A percentile compares a stretch with the other conserved stretches of the same genome.
These are phyloP conservation scores for Carcinoscorpius rotundicauda DNA, from an alignment of 1,140 invertebrate species.

Conservation along the genomic window DNA sequence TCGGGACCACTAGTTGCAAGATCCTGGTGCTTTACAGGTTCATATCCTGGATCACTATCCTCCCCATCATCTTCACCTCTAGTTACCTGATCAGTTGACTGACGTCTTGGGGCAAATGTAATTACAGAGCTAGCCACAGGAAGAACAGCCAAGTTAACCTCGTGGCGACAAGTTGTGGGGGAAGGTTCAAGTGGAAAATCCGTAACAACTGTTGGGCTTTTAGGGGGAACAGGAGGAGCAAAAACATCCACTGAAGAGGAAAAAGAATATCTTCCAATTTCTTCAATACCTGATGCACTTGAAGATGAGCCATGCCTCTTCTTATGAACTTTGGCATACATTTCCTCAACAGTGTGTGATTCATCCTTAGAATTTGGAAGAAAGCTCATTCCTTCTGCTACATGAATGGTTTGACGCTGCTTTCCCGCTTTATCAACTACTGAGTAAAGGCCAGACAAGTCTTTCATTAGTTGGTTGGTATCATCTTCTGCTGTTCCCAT, in stretches of 20 bases:
- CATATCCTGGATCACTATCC: conserved; percentile 1
- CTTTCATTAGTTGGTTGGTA: too few species aligned
- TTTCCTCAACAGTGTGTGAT: conserved; percentile 53
- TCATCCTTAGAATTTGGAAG: too few species aligned
- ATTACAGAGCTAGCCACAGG: neutral
- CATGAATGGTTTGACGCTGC: conserved; percentile 20
- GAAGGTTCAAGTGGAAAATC: conserved; percentile 11
- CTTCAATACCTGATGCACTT: conserved; percentile 6
- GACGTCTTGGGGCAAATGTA: too few species aligned
- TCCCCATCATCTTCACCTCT: too few species aligned
- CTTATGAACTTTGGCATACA: conserved; percentile 64
- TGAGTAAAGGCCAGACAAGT: conserved; percentile 11
- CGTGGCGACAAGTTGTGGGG: conserved; percentile 9
- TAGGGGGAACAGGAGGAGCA: conserved; percentile 15
- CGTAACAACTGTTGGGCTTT: conserved; percentile 11
- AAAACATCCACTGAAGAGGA: conserved; percentile 13
- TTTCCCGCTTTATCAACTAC: conserved; percentile 14
- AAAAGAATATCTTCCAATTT: conserved; percentile 6
- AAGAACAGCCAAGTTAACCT: conserved; percentile 8
- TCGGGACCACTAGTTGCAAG: neutral
- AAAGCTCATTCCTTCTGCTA: conserved; percentile 15
- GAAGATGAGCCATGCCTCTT: conserved; percentile 16
- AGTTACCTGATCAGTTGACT: too few species aligned
- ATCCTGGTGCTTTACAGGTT: neutral
- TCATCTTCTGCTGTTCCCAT: too few species aligned